Conservation (phyloP, 1,140 invertebrate genomes). For the Pomacea maculata region DNA sequence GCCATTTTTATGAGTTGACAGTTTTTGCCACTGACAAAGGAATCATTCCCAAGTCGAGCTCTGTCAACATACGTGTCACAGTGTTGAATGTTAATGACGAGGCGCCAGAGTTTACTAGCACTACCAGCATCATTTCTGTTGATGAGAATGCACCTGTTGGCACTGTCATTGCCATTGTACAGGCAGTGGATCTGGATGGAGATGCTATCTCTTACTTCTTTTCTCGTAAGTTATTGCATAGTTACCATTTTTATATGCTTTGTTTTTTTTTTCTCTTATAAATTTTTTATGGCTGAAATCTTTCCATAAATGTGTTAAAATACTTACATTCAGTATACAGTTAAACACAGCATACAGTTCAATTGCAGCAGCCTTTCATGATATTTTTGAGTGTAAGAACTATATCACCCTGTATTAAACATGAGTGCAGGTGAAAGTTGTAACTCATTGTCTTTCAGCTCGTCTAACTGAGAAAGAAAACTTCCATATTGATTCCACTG, state of each 20-base stretch:
- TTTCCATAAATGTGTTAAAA: neutral
- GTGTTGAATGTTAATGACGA: constrained; percentile 63
- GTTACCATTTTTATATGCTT: neutral
- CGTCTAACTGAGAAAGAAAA: constrained; percentile 7
- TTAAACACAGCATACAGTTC: too few relatives aligned
- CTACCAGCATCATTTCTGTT: constrained; percentile 77
- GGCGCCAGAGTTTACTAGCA: constrained; percentile 73
- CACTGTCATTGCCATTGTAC: constrained; percentile 90
- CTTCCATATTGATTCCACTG: constrained; percentile 46
- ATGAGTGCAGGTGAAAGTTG: too few relatives aligned
- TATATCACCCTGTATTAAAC: too few relatives aligned
- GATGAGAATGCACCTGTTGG: constrained; percentile 92
- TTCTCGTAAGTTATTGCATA: constrained; percentile 35
- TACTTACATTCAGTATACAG: too few relatives aligned
- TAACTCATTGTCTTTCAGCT: constrained; percentile 6
- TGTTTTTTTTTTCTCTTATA: neutral
- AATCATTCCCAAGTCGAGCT: constrained; percentile 69
- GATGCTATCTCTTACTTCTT: constrained; percentile 59
- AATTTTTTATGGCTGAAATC: neutral
- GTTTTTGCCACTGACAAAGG: constrained; percentile 58
- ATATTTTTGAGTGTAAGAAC: too few relatives aligned
- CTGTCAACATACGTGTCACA: constrained; percentile 76
- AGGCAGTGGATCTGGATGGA: constrained; percentile 89
- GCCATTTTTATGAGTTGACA: constrained; percentile 53
- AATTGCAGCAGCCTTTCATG: too few relatives aligned